Evolutionary conservation across 2,888 invertebrate genomes (phyloP).

Genomic region (Ephialtes manifestator): DNA sequence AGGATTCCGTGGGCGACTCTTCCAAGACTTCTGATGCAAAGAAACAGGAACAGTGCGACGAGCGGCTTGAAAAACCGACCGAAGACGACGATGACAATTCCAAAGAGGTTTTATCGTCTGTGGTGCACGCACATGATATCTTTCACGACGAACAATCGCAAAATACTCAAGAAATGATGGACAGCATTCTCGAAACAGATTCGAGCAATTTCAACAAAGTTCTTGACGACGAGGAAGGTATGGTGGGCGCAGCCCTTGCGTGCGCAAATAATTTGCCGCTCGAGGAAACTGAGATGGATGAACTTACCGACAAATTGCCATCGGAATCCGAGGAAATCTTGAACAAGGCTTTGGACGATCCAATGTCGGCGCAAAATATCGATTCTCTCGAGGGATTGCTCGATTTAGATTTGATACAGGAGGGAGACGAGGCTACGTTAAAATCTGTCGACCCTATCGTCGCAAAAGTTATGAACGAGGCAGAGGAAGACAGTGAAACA

Average conservation of each 20-base stretch:
- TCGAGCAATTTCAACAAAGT: constrained; percentile 73
- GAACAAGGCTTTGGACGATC: constrained; percentile 71
- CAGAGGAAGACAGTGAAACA: constrained; percentile 61
- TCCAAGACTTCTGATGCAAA: constrained; percentile 16
- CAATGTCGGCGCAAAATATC: constrained; percentile 71
- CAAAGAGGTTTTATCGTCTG: constrained; percentile 68
- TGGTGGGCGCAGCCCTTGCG: constrained; percentile 54
- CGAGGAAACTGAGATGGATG: constrained; percentile 53
- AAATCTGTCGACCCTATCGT: constrained; percentile 61
- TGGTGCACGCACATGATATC: constrained; percentile 66
- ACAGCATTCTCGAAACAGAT: constrained; percentile 70
- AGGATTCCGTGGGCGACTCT: constrained; percentile 47
- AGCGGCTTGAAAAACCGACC: constrained; percentile 31
- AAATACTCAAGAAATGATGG: constrained; percentile 73
- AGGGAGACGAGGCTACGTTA: constrained; percentile 58
- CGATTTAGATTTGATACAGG: constrained; percentile 74
- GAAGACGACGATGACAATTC: constrained; percentile 47
- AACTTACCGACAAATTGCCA: constrained; percentile 68
- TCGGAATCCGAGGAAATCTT: constrained; percentile 70
- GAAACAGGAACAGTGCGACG: constrained; percentile 52
- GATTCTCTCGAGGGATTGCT: constrained; percentile 75
- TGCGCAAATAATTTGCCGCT: constrained; percentile 62
- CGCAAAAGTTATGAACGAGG: constrained; percentile 55
- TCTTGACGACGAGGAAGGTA: constrained; percentile 70
- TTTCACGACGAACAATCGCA: constrained; percentile 73